Evolutionary conservation across 2,113 vertebrate species (phyloP), one percentile per base, ranked within the genome.

Genomic region (Gnathonemus longibarbis): DNA sequence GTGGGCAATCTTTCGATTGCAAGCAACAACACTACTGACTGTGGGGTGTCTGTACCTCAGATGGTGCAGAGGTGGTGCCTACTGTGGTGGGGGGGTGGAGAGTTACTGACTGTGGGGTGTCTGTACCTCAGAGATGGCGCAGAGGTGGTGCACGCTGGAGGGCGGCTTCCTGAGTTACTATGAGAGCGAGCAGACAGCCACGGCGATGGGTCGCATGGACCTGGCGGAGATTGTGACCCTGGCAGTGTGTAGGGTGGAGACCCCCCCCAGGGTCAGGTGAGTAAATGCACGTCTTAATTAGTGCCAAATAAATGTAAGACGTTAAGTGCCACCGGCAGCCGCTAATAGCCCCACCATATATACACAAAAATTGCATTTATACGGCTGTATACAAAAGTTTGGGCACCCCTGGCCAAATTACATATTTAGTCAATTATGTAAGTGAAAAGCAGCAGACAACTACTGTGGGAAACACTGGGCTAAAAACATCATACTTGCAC

Each of bases 91-190:
- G 11, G 45, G n/a, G 1, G 77, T 42, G 6, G 42, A 53, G 13
- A 85, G 35, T 17, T 85, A 31, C 62, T 53, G 50, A 52, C 50
- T 15, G 39, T 94, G 0, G 83, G 4, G 88, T 77, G 52, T 66
- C 10, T 90, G 80, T 87, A 80, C 39, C 13, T 39, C 77, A 99
- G 98, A 99, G 35, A 96, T 96, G 94, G 95, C 93, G 45, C 97
- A 93, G 56, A 97, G 96, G 39, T 99, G 98, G 98, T 99, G 98
- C 89, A 97, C 97, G 11, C 92, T 99, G 90, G 98, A 99, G 95
- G 97, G 97, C 3, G 97, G 97, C 77, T 98, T 97, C 93, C 94
- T 99, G 91, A 98, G 96, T 93, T 99, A 97, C 93, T 99, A 99
- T 74, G 98, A 99, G 93, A 97, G 94, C 88, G 97, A 98, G 92